phyloP scores from a whole-genome alignment of 1,140 invertebrate genomes.

The Drosophila hydei region DNA sequence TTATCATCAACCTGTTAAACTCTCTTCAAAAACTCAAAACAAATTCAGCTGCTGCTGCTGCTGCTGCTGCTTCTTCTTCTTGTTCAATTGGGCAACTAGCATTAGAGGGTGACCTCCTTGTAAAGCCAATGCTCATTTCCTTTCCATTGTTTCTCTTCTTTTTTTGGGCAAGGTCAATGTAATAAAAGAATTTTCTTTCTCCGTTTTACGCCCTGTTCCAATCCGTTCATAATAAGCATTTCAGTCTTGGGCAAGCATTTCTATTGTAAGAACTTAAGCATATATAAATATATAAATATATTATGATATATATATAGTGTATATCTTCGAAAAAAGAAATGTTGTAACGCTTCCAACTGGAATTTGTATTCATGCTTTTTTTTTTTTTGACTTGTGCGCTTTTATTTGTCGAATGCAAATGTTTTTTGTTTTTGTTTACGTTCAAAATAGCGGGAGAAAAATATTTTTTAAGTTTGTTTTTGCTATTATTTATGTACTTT shows the following conservation, averaged over 20 bases:
- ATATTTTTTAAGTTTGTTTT: conserved; percentile 13
- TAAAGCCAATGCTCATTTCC: conserved; percentile 38
- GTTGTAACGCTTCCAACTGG: conserved; percentile 35
- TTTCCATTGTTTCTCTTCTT: conserved; percentile 33
- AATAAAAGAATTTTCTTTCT: conserved; percentile 53
- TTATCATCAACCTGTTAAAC: conserved; percentile 1
- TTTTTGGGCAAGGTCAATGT: conserved; percentile 75
- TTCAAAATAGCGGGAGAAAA: conserved; percentile 11
- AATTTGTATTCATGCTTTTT: conserved; percentile 17
- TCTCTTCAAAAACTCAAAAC: not conserved
- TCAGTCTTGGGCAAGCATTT: conserved; percentile 34
- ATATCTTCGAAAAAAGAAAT: conserved; percentile 27
- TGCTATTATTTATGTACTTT: not conserved
- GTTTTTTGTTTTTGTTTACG: conserved; percentile 27
- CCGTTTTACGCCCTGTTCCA: not conserved
- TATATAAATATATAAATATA: conserved; percentile 25
- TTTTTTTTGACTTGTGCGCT: conserved; percentile 1
- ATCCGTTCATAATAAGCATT: conserved; percentile 22
- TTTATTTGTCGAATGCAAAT: conserved; percentile 44
- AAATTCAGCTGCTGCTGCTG: no score
- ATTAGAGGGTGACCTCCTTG: conserved; percentile 35
- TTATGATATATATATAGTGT: conserved; percentile 8
- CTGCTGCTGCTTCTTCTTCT: conserved; percentile 13
- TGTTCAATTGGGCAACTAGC: conserved; percentile 15
- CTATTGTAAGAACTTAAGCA: conserved; percentile 24